These are phyloP conservation scores for Pyrgilauda ruficollis DNA, from an alignment of 2,113 vertebrate species.

Conservation along the genomic window DNA sequence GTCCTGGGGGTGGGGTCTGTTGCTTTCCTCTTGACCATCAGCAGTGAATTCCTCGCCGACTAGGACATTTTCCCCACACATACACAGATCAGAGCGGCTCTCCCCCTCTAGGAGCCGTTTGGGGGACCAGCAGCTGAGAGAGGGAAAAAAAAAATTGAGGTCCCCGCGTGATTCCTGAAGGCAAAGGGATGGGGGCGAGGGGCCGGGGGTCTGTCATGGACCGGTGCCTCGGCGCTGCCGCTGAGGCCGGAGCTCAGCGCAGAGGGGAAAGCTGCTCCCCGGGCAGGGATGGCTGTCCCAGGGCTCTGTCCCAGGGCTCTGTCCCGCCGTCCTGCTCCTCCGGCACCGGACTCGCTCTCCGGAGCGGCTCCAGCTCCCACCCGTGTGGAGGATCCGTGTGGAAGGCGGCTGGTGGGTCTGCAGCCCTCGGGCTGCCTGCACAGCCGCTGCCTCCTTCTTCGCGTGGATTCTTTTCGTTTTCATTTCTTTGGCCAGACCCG, in stretches of 20 bases:
- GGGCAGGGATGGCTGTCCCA: not conserved
- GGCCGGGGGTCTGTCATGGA: rapidly evolving
- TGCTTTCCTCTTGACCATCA: not conserved
- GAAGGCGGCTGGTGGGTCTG: not conserved
- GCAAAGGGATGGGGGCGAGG: not conserved
- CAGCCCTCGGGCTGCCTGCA: not conserved
- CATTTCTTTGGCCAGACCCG: not conserved
- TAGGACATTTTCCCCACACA: rapidly evolving
- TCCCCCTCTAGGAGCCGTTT: not conserved
- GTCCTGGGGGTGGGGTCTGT: rapidly evolving
- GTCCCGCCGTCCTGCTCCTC: not conserved
- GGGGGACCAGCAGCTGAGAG: not conserved
- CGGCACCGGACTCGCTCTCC: too few species aligned
- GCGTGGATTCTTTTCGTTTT: too few species aligned
- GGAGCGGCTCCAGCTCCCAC: not conserved
- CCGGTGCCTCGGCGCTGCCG: not conserved
- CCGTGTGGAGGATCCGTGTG: not conserved
- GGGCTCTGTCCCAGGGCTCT: too few species aligned
- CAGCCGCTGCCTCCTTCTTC: not conserved
- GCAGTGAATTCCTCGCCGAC: not conserved
- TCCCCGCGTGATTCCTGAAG: not conserved
- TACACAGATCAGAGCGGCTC: rapidly evolving
- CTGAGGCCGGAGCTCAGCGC: not conserved
- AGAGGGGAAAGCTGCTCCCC: not conserved
- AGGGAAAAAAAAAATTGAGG: rapidly evolving